Evolutionary conservation across 2,113 vertebrate genomes (phyloP).

Genomic region (Pteruthius melanotis): DNA sequence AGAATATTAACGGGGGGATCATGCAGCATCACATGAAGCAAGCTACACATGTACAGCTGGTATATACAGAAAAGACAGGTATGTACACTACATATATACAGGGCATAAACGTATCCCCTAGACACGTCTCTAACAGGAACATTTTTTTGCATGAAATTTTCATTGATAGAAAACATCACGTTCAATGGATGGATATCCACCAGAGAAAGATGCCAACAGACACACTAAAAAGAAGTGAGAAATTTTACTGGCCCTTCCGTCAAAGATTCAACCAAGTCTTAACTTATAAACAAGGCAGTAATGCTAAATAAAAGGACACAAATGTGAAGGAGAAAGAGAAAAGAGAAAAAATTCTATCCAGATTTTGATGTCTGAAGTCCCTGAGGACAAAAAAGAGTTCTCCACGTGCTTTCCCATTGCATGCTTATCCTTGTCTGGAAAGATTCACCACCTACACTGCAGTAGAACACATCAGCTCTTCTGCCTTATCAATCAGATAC

Average conservation of each 20-base stretch:
- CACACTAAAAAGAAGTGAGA: not conserved
- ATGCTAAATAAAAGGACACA: not conserved
- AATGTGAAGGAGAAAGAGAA: not conserved
- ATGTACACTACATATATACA: not conserved
- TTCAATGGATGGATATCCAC: not conserved
- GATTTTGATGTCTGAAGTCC: not conserved
- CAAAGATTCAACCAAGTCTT: not conserved
- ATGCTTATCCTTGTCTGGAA: not conserved
- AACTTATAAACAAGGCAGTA: not conserved
- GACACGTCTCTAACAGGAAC: rapidly evolving
- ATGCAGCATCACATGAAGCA: not conserved
- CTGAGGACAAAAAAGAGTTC: not conserved
- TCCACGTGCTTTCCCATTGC: not conserved
- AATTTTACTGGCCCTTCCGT: not conserved
- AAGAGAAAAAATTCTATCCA: not conserved
- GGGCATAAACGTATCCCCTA: too few relatives aligned
- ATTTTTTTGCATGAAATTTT: not conserved
- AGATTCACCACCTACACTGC: not conserved
- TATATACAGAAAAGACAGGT: not conserved
- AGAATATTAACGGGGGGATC: not conserved
- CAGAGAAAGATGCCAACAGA: not conserved
- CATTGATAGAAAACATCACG: not conserved
- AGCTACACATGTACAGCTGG: not conserved
- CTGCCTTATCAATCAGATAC: not conserved
- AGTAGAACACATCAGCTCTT: not conserved